Evolutionary conservation across 2,888 invertebrate genomes (phyloP), one percentile per base, ranked within the genome.

Genomic region (Hydropsyche betteni): DNA sequence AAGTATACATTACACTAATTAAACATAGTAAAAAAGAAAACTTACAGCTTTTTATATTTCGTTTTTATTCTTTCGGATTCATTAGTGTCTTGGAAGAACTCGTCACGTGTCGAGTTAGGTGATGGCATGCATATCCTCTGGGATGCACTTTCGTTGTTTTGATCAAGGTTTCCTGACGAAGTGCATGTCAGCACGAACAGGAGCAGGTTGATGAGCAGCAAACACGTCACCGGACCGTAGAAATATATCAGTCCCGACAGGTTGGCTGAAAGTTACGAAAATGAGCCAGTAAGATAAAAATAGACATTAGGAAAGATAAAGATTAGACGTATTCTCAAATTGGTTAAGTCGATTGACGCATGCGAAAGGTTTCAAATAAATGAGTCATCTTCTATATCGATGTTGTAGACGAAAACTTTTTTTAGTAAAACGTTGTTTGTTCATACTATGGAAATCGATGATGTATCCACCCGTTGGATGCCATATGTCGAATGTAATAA

Each of bases 161-260:
- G 69, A 24, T 58, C 58, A 71, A 55, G 10, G 12, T 55, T 36
- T 4, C 86, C 85, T 76, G 90, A 86, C 70, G 86, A 86, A 73
- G 88, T 82, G 53, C 89, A 88, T 0, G 89, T 90, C 75, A 89
- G 81, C 74, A 86, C 82, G 82, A 90, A 90, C 80, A 91, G 85
- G 8, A 88, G 81, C 68, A 88, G 80, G 81, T 91, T 90, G 70
- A 84, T 84, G 7, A 88, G 77, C 2, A 90, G 85, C 50, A 90
- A 86, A 16, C 88, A 80, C 2, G 89, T 88, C 53, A 90, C 87
- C 7, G 90, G 90, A 16, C 89, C 88, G 83, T 90, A 91, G 83
- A 91, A 91, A 81, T 90, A 91, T 10, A 89, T 88, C 81, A 90
- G 82, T 2, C 90, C 88, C 73, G 89, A 87, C 78, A 86, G 83